Conservation (phyloP, 2,888 invertebrate genomes). For the Drosophila gaucha region DNA sequence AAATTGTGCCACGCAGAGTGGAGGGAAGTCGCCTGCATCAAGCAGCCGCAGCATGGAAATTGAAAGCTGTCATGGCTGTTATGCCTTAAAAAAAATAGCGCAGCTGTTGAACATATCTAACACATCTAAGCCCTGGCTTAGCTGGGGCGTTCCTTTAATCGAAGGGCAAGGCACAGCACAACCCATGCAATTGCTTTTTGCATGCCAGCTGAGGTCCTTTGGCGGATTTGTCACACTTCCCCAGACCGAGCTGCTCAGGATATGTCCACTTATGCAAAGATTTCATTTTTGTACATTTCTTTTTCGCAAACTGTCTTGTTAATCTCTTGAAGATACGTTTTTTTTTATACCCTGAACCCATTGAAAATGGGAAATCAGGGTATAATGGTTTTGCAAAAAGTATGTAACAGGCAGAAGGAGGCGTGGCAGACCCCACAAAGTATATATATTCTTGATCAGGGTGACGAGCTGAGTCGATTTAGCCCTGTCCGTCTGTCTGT, state of each 20-base stretch:
- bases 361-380: no score
- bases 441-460: no score
- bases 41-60: slow-evolving; percentile 52
- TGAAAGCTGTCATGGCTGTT: slow-evolving; percentile 73
- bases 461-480: no score
- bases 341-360: slow-evolving; percentile 2
- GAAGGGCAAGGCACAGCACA: slow-evolving; percentile 19
- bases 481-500: no score
- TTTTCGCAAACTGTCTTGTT: background rate
- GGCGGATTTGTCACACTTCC: slow-evolving; percentile 70
- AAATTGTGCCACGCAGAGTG: slow-evolving; percentile 52
- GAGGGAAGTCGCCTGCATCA: slow-evolving; percentile 7
- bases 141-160: slow-evolving; percentile 44
- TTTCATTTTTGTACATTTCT: slow-evolving; percentile 44
- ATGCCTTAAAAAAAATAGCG: slow-evolving; percentile 58
- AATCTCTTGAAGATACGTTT: background rate
- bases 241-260: slow-evolving; percentile 20
- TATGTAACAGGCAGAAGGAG: no score
- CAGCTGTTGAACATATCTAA: slow-evolving; percentile 80
- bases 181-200: slow-evolving; percentile 60
- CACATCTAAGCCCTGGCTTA: slow-evolving; percentile 77
- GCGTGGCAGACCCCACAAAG: no score
- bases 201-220: slow-evolving; percentile 67
- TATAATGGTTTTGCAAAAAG: no score
- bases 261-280: slow-evolving; percentile 66